phyloP scores from a whole-genome alignment of 2,888 invertebrate genomes.

The Calameuta idolon region DNA sequence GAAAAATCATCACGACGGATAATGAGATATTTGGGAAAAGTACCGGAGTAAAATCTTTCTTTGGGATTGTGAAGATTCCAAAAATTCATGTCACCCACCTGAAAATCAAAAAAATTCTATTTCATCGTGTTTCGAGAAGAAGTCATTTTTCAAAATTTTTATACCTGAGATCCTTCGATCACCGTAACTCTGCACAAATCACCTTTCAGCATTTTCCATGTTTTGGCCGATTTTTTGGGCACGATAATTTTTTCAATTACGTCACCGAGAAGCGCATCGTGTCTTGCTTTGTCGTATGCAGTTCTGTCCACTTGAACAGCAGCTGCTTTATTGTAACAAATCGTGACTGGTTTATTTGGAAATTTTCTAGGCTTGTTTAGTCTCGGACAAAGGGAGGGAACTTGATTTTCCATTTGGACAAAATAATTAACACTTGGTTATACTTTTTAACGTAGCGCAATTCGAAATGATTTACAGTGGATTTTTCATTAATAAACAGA shows the following conservation, averaged over 20 bases:
- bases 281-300: conserved; percentile 60
- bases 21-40: background rate
- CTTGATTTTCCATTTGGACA: background rate
- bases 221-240: conserved; percentile 63
- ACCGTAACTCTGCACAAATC: conserved; percentile 67
- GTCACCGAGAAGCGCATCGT: conserved; percentile 55
- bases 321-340: conserved; percentile 64
- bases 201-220: conserved; percentile 65
- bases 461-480: background rate
- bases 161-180: conserved; percentile 65
- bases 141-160: background rate
- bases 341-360: conserved; percentile 40
- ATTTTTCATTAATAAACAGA: background rate
- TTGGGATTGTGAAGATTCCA: background rate
- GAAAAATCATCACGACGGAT: background rate
- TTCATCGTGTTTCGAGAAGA: background rate
- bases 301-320: conserved; percentile 54
- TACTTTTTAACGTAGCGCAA: background rate
- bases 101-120: background rate
- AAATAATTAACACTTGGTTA: background rate
- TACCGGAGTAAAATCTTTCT: background rate
- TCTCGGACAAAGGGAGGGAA: conserved; percentile 31
- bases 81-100: background rate
- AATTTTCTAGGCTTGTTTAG: conserved; percentile 31
- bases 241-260: conserved; percentile 56